Evolutionary conservation across 92 coral and sea anemone species (phyloP).

Genomic region (Actinostola sp.): DNA sequence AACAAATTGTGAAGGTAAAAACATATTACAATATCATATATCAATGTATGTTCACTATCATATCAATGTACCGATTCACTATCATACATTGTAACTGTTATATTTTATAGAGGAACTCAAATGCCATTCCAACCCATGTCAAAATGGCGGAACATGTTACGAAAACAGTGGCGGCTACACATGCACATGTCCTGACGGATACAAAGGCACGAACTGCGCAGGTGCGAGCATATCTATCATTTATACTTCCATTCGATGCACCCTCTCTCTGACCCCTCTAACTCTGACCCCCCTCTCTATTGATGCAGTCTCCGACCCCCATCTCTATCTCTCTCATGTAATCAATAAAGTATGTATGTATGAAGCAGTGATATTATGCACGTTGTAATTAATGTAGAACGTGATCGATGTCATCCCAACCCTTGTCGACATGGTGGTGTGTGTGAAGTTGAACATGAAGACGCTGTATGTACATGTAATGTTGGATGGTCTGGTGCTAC

Average conservation of each 20-base stretch:
- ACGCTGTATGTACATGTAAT: conserved; percentile 71
- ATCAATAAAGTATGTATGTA: too few relatives aligned
- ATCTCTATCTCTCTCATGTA: too few relatives aligned
- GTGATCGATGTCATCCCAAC: conserved; percentile 92
- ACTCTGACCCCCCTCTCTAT: too few relatives aligned
- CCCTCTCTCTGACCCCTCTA: neutral
- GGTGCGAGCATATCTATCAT: conserved; percentile 34
- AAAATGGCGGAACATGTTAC: conserved; percentile 94
- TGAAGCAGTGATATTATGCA: too few relatives aligned
- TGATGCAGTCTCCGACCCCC: too few relatives aligned
- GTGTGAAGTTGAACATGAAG: conserved; percentile 83
- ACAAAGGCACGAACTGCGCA: conserved; percentile 87
- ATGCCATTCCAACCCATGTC: conserved; percentile 97
- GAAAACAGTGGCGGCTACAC: conserved; percentile 98
- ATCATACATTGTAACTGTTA: neutral
- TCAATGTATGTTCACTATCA: too few relatives aligned
- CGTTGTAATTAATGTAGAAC: conserved; percentile 64
- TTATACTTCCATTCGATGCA: too few relatives aligned
- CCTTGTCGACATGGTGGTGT: conserved; percentile 95
- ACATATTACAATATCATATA: too few relatives aligned
- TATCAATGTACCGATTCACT: too few relatives aligned
- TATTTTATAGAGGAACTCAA: conserved; percentile 73
- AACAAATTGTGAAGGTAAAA: conserved; percentile 85
- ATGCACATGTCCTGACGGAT: conserved; percentile 86
- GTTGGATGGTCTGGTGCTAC: conserved; percentile 86